phyloP scores from a whole-genome alignment of 2,113 vertebrate species.

The Muscicapa adusta region DNA sequence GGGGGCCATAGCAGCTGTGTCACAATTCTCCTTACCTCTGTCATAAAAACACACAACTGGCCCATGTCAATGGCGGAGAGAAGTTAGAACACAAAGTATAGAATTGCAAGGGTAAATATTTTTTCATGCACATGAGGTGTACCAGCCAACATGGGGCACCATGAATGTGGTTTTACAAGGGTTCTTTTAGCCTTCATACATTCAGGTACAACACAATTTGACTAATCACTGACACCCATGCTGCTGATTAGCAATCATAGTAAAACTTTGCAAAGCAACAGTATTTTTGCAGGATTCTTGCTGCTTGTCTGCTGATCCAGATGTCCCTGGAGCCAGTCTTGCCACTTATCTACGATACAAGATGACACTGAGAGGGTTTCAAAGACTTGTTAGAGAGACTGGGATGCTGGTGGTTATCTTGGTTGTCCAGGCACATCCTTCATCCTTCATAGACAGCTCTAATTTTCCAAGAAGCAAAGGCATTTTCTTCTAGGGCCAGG shows the following conservation, averaged over 20 bases:
- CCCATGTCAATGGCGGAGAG: fast-evolving
- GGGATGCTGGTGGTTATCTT: background rate
- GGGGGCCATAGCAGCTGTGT: background rate
- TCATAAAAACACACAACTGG: background rate
- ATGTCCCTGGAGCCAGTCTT: background rate
- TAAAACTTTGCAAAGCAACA: background rate
- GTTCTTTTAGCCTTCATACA: background rate
- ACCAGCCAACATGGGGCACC: background rate
- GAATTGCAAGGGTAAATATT: background rate
- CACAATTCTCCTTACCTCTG: background rate
- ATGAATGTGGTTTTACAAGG: background rate
- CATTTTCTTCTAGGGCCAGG: background rate
- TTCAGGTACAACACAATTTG: background rate
- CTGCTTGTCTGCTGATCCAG: background rate
- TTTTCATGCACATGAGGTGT: background rate
- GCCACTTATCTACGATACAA: background rate
- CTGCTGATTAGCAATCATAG: background rate
- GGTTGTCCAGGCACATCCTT: background rate
- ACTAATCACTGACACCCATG: background rate
- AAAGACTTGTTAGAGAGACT: background rate
- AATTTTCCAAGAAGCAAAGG: background rate
- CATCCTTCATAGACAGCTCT: background rate
- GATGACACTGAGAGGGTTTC: background rate
- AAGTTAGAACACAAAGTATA: background rate
- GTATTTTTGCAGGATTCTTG: background rate